These are phyloP conservation scores for Campylomormyrus tamandua DNA, from an alignment of 2,113 vertebrate genomes.

Conservation along the genomic window DNA sequence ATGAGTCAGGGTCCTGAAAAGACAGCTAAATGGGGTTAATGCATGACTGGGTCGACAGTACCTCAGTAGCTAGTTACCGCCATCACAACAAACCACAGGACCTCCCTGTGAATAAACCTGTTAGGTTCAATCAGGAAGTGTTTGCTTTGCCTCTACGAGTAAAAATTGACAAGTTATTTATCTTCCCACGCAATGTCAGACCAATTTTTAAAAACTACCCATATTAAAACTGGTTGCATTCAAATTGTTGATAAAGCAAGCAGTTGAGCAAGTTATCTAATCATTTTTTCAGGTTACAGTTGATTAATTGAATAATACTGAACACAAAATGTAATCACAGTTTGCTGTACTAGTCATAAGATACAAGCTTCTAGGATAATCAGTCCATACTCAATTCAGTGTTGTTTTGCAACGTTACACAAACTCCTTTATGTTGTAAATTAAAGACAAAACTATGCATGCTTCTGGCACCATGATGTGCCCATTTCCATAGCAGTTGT, in stretches of 20 bases:
- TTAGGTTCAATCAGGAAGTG: slow-evolving; percentile 31
- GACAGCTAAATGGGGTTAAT: slow-evolving; percentile 57
- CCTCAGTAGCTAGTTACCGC: slow-evolving; percentile 36
- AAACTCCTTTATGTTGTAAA: slow-evolving; percentile 28
- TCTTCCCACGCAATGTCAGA: background rate
- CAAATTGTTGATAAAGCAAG: background rate
- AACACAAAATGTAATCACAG: background rate
- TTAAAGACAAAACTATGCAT: slow-evolving; percentile 19
- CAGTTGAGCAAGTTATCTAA: background rate
- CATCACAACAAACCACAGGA: slow-evolving; percentile 33
- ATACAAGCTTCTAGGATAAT: background rate
- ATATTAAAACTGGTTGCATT: background rate
- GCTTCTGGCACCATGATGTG: background rate
- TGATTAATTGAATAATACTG: background rate
- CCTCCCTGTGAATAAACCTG: slow-evolving; percentile 31
- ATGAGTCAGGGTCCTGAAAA: slow-evolving; percentile 61
- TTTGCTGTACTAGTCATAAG: background rate
- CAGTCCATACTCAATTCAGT: slow-evolving; percentile 20
- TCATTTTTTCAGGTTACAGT: background rate
- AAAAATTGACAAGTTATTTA: background rate
- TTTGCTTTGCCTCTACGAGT: background rate
- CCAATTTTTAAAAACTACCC: background rate
- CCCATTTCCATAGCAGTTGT: slow-evolving; percentile 25
- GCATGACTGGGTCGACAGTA: slow-evolving; percentile 43
- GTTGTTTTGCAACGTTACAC: slow-evolving; percentile 26